Evolutionary conservation across 2,888 invertebrate species (phyloP), one percentile per base, ranked within the genome.

Genomic region (Troides aeacus): DNA sequence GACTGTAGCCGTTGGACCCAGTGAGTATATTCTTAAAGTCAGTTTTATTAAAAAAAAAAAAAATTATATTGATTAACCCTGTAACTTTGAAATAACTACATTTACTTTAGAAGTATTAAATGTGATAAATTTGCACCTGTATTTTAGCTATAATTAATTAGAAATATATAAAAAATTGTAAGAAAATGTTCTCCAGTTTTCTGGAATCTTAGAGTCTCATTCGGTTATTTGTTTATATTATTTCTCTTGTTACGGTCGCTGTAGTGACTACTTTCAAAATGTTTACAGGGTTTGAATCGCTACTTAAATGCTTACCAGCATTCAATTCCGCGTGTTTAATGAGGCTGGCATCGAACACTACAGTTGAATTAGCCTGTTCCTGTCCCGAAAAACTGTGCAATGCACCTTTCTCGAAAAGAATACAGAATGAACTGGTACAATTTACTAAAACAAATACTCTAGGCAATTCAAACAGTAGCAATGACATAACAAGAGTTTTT

Each of bases 381-480:
- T 92, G 92, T 76, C 67, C 75, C 69, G 79, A 76, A 24, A 77
- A 81, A 66, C 81, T 85, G 74, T 92, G 92, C 83, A 92, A 90
- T 78, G 79, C 80, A 70, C 88, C 87, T 17, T 88, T 87, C 76
- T 77, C 85, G 30, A 63, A 73, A 62, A 75, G 82, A 74, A 74
- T 89, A 71, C 81, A 77, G 66, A 81, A 81, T 71, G 81, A 86
- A 73, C 79, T 92, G 61, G 74, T 83, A 59, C 85, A 87, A 75
- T 85, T 87, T 76, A 80, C 83, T 74, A 77, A 78, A 30, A 71
- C 75, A 17, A 74, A 74, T 66, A 69, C 69, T 42, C 72, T 72
- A 46, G 71, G 76, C 53, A 82, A 77, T 39, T 39, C 39, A 39
- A 39, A 39, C 39, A 39, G 39, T 72, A 81, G 77, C 70, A 79